Evolutionary conservation across 2,113 vertebrate genomes (phyloP).

Genomic region (Phalacrocorax carbo): DNA sequence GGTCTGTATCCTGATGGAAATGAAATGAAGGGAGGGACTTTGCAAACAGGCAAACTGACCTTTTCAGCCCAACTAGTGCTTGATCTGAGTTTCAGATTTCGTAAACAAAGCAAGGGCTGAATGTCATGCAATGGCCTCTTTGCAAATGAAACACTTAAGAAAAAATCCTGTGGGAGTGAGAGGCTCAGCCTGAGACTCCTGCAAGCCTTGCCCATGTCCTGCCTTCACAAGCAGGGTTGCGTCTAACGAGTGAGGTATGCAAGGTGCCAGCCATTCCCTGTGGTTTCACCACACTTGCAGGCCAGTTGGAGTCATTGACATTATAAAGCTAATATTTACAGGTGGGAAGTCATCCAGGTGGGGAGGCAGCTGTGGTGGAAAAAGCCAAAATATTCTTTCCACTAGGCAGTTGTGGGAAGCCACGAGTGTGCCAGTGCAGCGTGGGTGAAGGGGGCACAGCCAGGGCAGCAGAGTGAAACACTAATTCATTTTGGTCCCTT

Average conservation of each 20-base stretch:
- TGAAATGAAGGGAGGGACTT: not conserved
- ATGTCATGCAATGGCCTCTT: constrained; percentile 33
- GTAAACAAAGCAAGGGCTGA: constrained; percentile 27
- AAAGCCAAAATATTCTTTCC: not conserved
- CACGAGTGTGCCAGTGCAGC: not conserved
- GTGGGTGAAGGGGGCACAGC: not conserved
- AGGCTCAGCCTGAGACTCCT: not conserved
- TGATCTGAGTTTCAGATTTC: constrained; percentile 31
- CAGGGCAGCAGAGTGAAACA: not conserved
- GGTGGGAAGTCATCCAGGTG: not conserved
- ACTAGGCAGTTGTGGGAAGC: not conserved
- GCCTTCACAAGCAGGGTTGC: not conserved
- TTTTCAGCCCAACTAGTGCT: constrained; percentile 40
- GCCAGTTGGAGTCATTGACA: not conserved
- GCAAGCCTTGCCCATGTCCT: not conserved
- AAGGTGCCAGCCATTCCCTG: not conserved
- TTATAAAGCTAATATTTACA: constrained; percentile 35
- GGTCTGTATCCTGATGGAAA: not conserved
- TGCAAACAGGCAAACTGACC: not conserved
- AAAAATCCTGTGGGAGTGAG: constrained; percentile 14
- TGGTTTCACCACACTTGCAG: not conserved
- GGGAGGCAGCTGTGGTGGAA: not conserved
- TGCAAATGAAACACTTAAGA: not conserved
- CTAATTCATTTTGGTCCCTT: not conserved
- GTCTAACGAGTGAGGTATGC: not conserved